phyloP scores from a whole-genome alignment of 1,140 invertebrate genomes.

The Dolichoris vasculosae region DNA sequence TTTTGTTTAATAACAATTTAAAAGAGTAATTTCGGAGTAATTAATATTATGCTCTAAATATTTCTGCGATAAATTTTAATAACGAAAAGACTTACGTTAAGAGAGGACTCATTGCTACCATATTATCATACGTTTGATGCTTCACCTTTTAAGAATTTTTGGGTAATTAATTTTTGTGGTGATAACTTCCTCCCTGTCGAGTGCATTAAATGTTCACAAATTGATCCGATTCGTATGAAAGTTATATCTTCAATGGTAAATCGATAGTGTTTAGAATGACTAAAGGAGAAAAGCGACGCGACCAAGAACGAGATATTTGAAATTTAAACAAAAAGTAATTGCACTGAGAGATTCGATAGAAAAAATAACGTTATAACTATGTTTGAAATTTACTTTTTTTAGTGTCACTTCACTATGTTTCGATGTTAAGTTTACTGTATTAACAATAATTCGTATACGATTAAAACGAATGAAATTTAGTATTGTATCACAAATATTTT shows the following conservation, averaged over 20 bases:
- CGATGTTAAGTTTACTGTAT: background rate
- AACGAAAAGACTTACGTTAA: too few species aligned
- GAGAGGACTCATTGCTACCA: too few species aligned
- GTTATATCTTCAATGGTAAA: background rate
- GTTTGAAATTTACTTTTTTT: background rate
- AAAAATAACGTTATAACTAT: background rate
- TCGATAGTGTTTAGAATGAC: background rate
- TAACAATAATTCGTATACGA: too few species aligned
- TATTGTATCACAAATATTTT: too few species aligned
- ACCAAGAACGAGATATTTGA: background rate
- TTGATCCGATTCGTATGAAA: background rate
- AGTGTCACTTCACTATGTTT: background rate
- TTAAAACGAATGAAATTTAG: too few species aligned
- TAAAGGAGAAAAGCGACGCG: background rate
- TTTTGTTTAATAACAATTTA: too few species aligned
- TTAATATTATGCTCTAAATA: too few species aligned
- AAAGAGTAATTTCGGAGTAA: too few species aligned
- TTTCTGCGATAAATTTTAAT: too few species aligned
- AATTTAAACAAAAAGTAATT: background rate
- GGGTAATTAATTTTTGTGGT: too few species aligned
- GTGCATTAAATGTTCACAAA: background rate
- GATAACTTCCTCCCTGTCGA: background rate
- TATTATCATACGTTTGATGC: too few species aligned
- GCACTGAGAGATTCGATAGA: background rate
- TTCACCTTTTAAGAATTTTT: too few species aligned